Percentiles rank a stretch among this genome's conserved stretches.
Evolutionary conservation across 2,888 invertebrate genomes (phyloP).

Genomic region (Holacanthella duospinosa): DNA sequence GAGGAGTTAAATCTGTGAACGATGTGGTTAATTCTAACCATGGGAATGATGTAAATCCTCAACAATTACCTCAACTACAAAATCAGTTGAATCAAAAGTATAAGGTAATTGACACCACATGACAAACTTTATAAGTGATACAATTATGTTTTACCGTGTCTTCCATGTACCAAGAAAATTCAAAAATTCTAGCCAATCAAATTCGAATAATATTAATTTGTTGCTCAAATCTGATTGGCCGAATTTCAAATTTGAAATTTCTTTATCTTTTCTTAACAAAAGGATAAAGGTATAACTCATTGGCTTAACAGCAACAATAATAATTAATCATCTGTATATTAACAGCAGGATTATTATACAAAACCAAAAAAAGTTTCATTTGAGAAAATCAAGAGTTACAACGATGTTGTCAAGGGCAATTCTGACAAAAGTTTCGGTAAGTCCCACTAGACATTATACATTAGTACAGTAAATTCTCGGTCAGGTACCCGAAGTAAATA

Average conservation of each 20-base stretch:
- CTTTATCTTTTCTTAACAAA: too few relatives aligned
- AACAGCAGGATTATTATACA: constrained; percentile 30
- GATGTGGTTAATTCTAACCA: neutral
- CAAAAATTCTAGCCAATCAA: too few relatives aligned
- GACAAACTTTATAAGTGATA: too few relatives aligned
- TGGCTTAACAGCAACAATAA: too few relatives aligned
- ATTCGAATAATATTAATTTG: neutral
- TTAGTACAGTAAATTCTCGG: neutral
- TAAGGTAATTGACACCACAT: too few relatives aligned
- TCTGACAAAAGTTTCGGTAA: neutral
- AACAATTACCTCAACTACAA: neutral
- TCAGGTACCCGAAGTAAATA: too few relatives aligned
- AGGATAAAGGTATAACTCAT: too few relatives aligned
- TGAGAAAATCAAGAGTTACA: constrained; percentile 50
- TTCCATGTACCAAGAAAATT: too few relatives aligned
- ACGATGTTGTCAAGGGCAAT: constrained; percentile 52
- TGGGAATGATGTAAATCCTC: neutral
- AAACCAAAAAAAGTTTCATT: constrained; percentile 26
- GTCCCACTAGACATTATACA: neutral
- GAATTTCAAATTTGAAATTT: neutral
- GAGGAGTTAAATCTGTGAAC: neutral
- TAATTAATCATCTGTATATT: too few relatives aligned
- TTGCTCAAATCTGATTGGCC: neutral
- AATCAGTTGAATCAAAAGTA: neutral
- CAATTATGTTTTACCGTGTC: too few relatives aligned